Percentiles rank a stretch among this genome's conserved stretches.
Evolutionary conservation across 2,797 vertebrate genomes (phyloP).

Genomic region (Anas flavirostris): DNA sequence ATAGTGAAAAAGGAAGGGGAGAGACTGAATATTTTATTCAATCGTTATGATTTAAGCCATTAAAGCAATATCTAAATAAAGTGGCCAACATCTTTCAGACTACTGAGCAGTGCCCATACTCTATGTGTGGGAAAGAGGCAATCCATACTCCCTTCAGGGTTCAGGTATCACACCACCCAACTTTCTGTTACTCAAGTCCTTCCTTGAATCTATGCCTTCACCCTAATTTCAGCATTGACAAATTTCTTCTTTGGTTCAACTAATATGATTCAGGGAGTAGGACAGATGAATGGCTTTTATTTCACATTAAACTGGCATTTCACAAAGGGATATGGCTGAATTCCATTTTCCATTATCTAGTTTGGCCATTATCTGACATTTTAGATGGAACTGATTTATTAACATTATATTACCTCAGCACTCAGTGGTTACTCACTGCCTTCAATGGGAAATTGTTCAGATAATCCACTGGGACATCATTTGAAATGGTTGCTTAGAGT

Average conservation of each 20-base stretch:
- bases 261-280: constrained; percentile 1
- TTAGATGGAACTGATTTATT: constrained; percentile 59
- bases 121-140: background rate
- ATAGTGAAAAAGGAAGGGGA: background rate
- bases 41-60: background rate
- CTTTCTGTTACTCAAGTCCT: background rate
- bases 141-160: background rate
- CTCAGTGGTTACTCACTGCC: constrained; percentile 32
- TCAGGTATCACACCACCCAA: background rate
- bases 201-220: background rate
- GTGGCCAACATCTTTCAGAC: background rate
- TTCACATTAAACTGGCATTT: constrained; percentile 33
- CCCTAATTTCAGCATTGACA: background rate
- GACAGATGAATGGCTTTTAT: constrained; percentile 47
- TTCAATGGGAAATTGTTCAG: constrained; percentile 41
- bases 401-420: constrained; percentile 51
- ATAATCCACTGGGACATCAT: constrained; percentile 7
- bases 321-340: constrained; percentile 37
- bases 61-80: background rate
- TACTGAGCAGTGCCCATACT: background rate
- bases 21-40: background rate
- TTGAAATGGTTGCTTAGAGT: background rate
- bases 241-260: constrained; percentile 28
- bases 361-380: constrained; percentile 56
- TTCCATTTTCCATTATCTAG: constrained; percentile 62